Base-by-base conservation (phyloP, 2,797 vertebrate genomes). In the Synanceia verrucosa region DNA sequence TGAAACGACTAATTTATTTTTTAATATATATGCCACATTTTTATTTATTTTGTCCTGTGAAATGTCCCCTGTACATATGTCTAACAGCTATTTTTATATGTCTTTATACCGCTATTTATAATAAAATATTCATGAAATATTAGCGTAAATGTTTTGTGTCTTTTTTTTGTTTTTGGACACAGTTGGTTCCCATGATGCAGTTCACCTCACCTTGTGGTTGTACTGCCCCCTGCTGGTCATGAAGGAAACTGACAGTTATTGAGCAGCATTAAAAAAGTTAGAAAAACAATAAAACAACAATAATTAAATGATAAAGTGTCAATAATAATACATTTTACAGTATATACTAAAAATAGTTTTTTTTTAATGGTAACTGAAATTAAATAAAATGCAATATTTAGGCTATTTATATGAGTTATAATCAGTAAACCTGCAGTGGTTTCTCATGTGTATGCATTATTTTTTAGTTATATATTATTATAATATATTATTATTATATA, bases 21-120 rank as follows among this genome's bases (percentile, higher is more conserved):
- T 37, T 82, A 75, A 69, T 83, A 72, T 79, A 87, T 80, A 80
- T 78, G 7, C 48, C 83, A 84, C 53, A 29, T 28, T 82, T 80
- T 79, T 91, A 92, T 93, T 92, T 93, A 92, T 93, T 91, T 82
- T 74, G 23, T 87, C 56, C 50, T 71, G 57, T 59, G 76, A 86
- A 86, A 66, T 87, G 70, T 78, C 69, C 57, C 56, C n/a, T 95
- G 93, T 94, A 95, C 92, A 94, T 88, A 91, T 85, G 81, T 83
- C 83, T 81, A 84, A 81, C 81, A 86, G 52, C 63, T 91, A 91
- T 92, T 90, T 92, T 90, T 91, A 85, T 90, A 90, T 83, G 56
- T 83, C 41, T 81, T 68, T 78, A 82, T 72, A 53, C 73, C 67
- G 63, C 68, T 93, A 92, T 93, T 92, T 93, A 93, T 90, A 93